Evolutionary conservation across 2,797 vertebrate species (phyloP).

Genomic region (Acanthis flammea): DNA sequence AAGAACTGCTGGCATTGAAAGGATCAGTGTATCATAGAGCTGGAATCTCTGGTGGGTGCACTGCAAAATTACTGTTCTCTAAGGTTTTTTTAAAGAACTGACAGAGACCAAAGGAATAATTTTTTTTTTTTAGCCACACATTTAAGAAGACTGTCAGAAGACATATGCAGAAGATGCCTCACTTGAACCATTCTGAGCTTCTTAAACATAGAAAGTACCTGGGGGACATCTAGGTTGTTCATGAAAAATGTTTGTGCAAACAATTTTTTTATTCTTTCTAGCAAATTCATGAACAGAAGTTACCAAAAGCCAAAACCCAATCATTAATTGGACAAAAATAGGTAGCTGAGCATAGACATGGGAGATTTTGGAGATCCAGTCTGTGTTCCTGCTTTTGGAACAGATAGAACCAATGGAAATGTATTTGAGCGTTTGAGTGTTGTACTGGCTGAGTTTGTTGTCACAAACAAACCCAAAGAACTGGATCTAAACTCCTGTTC

Average conservation of each 20-base stretch:
- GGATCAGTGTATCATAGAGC: background rate
- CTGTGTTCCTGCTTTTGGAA: background rate
- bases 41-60: background rate
- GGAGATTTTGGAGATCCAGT: background rate
- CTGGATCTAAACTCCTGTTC: background rate
- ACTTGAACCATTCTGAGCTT: background rate
- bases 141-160: background rate
- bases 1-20: background rate
- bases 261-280: background rate
- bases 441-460: background rate
- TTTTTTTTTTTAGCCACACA: background rate
- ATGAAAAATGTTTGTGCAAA: background rate
- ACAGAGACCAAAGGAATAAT: background rate
- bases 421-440: accelerated
- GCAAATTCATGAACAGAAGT: background rate
- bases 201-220: background rate
- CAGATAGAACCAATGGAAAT: background rate
- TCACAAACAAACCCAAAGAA: background rate
- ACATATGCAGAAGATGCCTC: background rate
- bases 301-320: background rate
- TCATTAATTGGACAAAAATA: background rate
- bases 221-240: background rate
- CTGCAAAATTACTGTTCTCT: background rate
- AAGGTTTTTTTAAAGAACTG: background rate
- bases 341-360: background rate